Conservation (phyloP, 2,797 vertebrate genomes). For the Falco cherrug region DNA sequence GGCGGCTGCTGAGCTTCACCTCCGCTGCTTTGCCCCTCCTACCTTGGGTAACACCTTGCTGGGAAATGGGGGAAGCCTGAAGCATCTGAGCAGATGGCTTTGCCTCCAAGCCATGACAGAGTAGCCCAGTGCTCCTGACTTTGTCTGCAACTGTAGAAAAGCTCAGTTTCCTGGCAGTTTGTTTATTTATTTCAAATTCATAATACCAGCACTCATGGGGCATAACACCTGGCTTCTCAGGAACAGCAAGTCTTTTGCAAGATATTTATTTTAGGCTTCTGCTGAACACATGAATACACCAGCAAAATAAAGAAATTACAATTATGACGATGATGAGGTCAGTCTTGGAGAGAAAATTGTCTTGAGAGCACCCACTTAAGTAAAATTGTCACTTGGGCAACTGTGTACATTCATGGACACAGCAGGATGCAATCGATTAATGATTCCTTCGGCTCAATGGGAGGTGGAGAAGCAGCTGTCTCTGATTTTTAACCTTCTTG, state of each 20-base stretch:
- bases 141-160: not conserved
- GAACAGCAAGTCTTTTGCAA: not conserved
- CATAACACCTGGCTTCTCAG: not conserved
- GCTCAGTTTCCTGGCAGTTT: not conserved
- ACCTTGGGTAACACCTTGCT: not conserved
- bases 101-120: not conserved
- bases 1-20: not conserved
- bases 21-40: not conserved
- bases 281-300: not conserved
- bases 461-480: not conserved
- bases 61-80: not conserved
- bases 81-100: not conserved
- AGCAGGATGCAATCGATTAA: not conserved
- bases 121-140: not conserved
- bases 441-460: not conserved
- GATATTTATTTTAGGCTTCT: conserved; percentile 18
- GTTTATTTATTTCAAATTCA: not conserved
- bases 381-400: not conserved
- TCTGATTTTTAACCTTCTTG: not conserved
- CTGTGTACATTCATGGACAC: not conserved
- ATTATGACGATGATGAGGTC: not conserved
- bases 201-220: not conserved
- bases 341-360: not conserved
- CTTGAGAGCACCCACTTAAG: not conserved
- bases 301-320: not conserved